These are phyloP conservation scores for Chrysomela aeneicollis DNA, from an alignment of 2,888 invertebrate genomes.

Conservation along the genomic window DNA sequence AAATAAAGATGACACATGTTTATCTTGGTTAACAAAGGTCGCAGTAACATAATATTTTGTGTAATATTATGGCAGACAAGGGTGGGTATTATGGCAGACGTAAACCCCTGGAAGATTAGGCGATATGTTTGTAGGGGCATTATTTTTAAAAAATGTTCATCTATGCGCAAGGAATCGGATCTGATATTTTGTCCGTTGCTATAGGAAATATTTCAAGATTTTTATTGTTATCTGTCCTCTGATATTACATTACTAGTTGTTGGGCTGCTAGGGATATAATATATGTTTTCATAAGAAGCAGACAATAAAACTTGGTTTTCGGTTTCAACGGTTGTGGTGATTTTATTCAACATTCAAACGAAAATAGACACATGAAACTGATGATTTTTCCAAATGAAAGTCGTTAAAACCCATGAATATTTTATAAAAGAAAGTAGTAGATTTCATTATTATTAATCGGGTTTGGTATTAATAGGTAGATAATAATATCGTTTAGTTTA, in stretches of 20 bases:
- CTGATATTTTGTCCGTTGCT: slow-evolving; percentile 37
- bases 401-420: no score
- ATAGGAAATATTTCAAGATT: slow-evolving; percentile 17
- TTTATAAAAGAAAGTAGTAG: no score
- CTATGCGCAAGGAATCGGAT: slow-evolving; percentile 51
- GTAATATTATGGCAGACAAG: slow-evolving; percentile 50
- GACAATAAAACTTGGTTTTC: neutral
- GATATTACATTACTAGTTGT: slow-evolving; percentile 11
- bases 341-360: neutral
- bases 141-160: slow-evolving; percentile 50
- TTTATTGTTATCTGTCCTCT: slow-evolving; percentile 17
- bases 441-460: no score
- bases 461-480: no score
- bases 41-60: slow-evolving; percentile 55
- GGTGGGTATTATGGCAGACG: slow-evolving; percentile 44
- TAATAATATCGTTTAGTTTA: no score
- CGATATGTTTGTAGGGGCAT: slow-evolving; percentile 52
- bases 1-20: slow-evolving; percentile 53
- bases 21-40: slow-evolving; percentile 49
- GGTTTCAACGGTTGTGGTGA: neutral
- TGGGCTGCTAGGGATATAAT: neutral
- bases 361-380: no score
- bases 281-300: neutral
- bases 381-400: no score
- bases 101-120: slow-evolving; percentile 44